Evolutionary conservation across 1,140 invertebrate genomes (phyloP).

Genomic region (Pseudomyrmex gracilis): DNA sequence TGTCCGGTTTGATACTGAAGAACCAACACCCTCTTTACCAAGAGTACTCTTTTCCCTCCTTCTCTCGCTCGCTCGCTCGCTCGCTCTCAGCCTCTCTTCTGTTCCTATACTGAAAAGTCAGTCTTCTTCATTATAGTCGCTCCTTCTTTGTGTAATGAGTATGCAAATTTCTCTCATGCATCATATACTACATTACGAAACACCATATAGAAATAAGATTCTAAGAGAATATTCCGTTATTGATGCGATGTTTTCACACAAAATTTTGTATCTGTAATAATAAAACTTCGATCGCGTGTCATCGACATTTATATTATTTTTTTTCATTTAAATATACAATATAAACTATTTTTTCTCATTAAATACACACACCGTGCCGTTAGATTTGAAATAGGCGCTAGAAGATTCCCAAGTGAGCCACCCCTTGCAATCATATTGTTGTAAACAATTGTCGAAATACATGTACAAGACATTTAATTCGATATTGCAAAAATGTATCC

Average conservation of each 20-base stretch:
- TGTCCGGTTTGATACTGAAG: conserved; percentile 68
- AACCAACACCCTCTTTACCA: conserved; percentile 68
- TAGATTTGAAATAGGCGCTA: too few relatives aligned
- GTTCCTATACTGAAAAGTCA: conserved; percentile 43
- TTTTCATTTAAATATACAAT: too few relatives aligned
- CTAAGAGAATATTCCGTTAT: not conserved
- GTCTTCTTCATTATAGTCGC: not conserved
- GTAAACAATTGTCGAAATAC: conserved; percentile 20
- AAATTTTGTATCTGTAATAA: too few relatives aligned
- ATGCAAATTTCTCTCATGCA: not conserved
- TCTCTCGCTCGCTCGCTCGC: not conserved
- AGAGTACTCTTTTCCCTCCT: conserved; percentile 34
- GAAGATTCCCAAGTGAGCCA: too few relatives aligned
- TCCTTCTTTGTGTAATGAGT: conserved; percentile 39
- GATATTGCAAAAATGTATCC: conserved; percentile 65
- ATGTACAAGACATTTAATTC: conserved; percentile 5
- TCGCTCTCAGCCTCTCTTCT: conserved; percentile 31
- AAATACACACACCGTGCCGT: too few relatives aligned
- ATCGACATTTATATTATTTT: too few relatives aligned
- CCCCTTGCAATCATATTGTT: too few relatives aligned
- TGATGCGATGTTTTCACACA: not conserved
- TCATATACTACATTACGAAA: too few relatives aligned
- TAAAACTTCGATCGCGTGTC: too few relatives aligned
- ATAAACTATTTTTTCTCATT: too few relatives aligned
- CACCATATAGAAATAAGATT: not conserved